Evolutionary conservation across 1,140 invertebrate species (phyloP), one percentile per base, ranked within the genome.

Genomic region (Aphidius gifuensis): DNA sequence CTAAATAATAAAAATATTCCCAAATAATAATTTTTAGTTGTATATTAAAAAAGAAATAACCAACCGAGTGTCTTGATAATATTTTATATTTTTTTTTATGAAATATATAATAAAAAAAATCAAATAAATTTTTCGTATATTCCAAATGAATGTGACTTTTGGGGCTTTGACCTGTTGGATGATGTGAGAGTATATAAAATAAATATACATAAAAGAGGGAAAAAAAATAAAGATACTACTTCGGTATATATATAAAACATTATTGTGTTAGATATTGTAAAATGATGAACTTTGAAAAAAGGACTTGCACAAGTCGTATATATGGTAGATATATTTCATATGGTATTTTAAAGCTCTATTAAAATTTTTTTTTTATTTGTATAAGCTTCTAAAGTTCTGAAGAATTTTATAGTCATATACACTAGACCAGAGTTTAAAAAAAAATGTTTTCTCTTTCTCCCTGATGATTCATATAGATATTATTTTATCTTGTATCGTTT

Each of bases 251-350:
- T 40, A 63, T 53, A 21, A n/a, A 40, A 39, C 32, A 57, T 58
- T 42, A 42, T 60, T 16, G 44, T 56, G 60, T 47, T 47, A 61
- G 60, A 61, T 53, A 61, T 53, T 44, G 58, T 47, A 39, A 39
- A 61, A 61, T 61, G 60, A 61, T 61, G 60, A 61, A 61, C 51
- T 8, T 16, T 39, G 44, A 43, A 55, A 56, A 56, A 61, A 32
- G 50, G 50, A 51, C 49, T 53, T 43, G 38, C 9, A 55, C 53
- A 42, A 9, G 9, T 11, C 56, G 60, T 53, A 61, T 61, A 61
- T 61, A 54, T 11, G 51, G 54, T 32, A 49, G 45, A 58, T 45
- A 57, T 11, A 11, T 57, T 57, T 45, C 44, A 44, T 8, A 44
- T 44, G 16, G 9, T 47, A 9, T 9, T 16, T 47, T 11, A 47